Conservation (phyloP, 2,113 vertebrate genomes). For the Rhadina sibilatrix region DNA sequence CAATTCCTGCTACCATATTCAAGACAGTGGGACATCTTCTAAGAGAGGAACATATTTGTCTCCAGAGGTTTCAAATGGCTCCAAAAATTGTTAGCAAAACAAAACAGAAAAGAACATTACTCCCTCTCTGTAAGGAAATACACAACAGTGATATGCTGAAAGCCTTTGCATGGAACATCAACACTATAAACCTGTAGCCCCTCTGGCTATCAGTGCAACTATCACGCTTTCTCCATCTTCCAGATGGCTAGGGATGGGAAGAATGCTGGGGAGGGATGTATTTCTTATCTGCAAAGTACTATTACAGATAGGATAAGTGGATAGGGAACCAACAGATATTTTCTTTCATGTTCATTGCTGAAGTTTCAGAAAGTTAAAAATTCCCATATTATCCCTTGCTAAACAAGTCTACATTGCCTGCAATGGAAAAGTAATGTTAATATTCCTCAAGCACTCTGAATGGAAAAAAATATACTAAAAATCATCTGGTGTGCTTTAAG, state of each 20-base stretch:
- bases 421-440: background rate
- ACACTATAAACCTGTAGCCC: background rate
- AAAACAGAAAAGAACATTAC: background rate
- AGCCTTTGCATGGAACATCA: background rate
- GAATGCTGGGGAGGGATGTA: background rate
- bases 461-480: background rate
- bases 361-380: background rate
- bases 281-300: background rate
- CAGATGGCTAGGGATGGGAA: background rate
- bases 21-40: background rate
- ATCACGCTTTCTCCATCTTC: background rate
- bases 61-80: background rate
- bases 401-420: fast-evolving
- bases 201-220: background rate
- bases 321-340: background rate
- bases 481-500: background rate
- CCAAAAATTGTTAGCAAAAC: background rate
- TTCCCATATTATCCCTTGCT: background rate
- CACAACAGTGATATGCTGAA: background rate
- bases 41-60: background rate
- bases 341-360: background rate
- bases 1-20: background rate
- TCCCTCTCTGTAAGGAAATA: background rate
- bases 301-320: background rate
- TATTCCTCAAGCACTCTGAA: background rate